Base-by-base conservation (phyloP, 2,113 vertebrate species). In the Tragelaphus buxtoni region DNA sequence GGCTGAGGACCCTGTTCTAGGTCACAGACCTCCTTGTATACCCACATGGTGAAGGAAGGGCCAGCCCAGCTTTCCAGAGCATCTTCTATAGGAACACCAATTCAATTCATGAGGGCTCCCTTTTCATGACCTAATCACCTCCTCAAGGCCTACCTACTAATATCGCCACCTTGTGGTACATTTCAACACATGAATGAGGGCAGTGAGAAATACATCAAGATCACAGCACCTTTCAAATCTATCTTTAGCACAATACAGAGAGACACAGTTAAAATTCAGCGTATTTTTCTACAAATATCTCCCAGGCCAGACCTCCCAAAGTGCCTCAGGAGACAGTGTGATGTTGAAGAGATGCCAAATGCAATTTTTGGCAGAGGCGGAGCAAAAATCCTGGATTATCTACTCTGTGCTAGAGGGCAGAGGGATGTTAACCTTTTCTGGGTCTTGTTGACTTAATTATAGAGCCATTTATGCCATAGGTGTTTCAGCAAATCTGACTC, bases 271-370 rank as follows among this genome's bases (percentile, higher is more conserved):
- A 42, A 63, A 92, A 85, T 58, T 4, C 2, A 30, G 12, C 35
- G 13, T 47, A 53, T 77, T 93, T 96, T 95, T 88, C 79, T 79
- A 82, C 45, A 86, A 74, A 20, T 83, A 86, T 88, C 30, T 97
- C 60, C 49, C 17, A 69, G 35, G 26, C 28, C 53, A 96, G 72
- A 60, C 4, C 79, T 96, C 74, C 45, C 49, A 94, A 95, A 88
- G 16, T 84, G 92, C 90, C 79, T 91, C 87, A 84, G n/a, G 90
- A 97, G 77, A 93, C 42, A 47, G 39, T 22, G 30, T 28, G 14
- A 69, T 80, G 83, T 61, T 96, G 89, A 98, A 79, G 42, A 56
- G 53, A 89, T 93, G 96, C 96, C 95, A 97, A 95, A 95, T 95
- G 87, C 42, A 93, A 32, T 95, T 95, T 94, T 93, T 95, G 96